Conservation (phyloP, 2,113 vertebrate species). For the Zosterops japonicus region DNA sequence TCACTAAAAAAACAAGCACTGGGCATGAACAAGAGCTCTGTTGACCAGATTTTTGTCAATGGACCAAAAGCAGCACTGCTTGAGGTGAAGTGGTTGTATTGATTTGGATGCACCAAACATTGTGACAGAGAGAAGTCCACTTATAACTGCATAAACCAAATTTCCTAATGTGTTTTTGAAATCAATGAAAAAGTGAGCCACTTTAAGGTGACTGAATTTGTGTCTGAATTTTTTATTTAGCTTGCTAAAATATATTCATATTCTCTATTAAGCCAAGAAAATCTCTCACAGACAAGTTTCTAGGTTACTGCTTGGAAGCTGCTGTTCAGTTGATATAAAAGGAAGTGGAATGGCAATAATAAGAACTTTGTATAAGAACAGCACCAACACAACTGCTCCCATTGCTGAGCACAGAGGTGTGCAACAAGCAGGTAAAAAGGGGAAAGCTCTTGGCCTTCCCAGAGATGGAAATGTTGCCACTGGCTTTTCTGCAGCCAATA, state of each 20-base stretch:
- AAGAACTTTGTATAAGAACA: background rate
- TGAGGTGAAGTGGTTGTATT: background rate
- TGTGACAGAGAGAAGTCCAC: background rate
- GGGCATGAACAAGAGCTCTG: background rate
- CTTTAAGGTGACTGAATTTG: background rate
- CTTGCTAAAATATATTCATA: background rate
- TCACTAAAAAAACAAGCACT: background rate
- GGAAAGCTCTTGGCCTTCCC: background rate
- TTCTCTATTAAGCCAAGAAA: background rate
- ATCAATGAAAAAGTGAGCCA: background rate
- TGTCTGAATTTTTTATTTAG: background rate
- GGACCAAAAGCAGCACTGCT: background rate
- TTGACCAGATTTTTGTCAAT: background rate
- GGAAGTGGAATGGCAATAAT: background rate
- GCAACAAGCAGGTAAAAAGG: background rate
- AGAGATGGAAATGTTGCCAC: background rate
- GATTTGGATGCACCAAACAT: background rate
- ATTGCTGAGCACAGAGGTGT: background rate
- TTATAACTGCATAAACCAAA: background rate
- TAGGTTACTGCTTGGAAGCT: background rate
- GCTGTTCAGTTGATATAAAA: background rate
- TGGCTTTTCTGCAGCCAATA: background rate
- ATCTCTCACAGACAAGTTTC: background rate
- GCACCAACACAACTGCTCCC: background rate
- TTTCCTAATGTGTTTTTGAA: background rate